A percentile compares a stretch with the other conserved stretches of the same genome.
phyloP scores from a whole-genome alignment of 2,797 vertebrate species.

The Falco peregrinus region DNA sequence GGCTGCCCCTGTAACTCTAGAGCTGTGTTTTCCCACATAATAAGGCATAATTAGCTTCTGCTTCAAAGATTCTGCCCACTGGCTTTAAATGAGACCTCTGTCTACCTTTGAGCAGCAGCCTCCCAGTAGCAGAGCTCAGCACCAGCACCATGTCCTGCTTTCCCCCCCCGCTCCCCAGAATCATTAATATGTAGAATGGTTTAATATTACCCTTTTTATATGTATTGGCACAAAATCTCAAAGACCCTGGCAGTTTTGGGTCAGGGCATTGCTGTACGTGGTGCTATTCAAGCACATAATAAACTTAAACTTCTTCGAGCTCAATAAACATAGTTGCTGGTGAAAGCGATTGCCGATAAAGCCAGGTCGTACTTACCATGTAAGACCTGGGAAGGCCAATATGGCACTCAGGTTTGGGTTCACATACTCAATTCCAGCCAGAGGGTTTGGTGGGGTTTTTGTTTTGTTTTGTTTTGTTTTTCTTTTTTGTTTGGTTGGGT shows the following conservation, averaged over 20 bases:
- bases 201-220: neutral
- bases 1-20: neutral
- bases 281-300: neutral
- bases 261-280: neutral
- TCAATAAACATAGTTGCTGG: neutral
- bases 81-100: neutral
- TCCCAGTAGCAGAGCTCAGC: neutral
- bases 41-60: neutral
- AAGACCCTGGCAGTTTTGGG: neutral
- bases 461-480: no score
- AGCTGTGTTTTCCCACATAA: neutral
- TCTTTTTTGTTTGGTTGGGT: neutral
- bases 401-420: accelerated
- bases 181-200: neutral
- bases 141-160: neutral
- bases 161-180: neutral
- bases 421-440: neutral
- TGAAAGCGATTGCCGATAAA: neutral
- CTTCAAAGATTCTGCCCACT: neutral
- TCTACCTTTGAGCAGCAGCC: neutral
- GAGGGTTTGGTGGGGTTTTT: neutral
- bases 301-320: neutral
- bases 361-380: neutral
- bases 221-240: neutral
- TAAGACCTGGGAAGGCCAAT: neutral